Percentiles rank a stretch among this genome's conserved stretches.
phyloP scores from a whole-genome alignment of 2,113 vertebrate genomes.

The Alexandromys fortis region DNA sequence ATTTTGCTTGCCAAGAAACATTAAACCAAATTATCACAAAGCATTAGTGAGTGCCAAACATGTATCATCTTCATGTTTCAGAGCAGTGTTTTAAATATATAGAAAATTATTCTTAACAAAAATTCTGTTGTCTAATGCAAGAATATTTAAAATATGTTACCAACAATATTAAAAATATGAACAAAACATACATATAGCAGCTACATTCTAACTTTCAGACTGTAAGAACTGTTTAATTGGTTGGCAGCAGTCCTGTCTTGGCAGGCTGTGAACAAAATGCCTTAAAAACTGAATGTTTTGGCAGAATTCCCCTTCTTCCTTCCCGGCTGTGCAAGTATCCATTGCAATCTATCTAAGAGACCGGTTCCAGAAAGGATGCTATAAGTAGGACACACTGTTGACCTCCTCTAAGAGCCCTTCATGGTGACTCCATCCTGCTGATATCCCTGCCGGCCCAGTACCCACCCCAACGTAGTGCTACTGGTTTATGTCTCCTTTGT shows the following conservation, averaged over 20 bases:
- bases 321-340: not conserved
- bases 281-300: not conserved
- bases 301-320: not conserved
- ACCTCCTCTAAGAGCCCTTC: not conserved
- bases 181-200: not conserved
- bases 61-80: not conserved
- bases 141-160: conserved; percentile 18
- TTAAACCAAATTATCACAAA: not conserved
- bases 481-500: not conserved
- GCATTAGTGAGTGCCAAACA: not conserved
- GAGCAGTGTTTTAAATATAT: not conserved
- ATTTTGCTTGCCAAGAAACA: not conserved
- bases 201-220: not conserved
- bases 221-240: conserved; percentile 22
- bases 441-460: not conserved
- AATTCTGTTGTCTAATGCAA: not conserved
- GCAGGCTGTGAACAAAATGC: not conserved
- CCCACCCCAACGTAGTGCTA: not conserved
- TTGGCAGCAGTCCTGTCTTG: not conserved
- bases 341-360: conserved; percentile 17
- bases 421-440: not conserved
- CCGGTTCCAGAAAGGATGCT: conserved; percentile 29
- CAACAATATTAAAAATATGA: conserved; percentile 39
- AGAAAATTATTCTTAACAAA: not conserved
- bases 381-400: not conserved